phyloP scores from a whole-genome alignment of 2,113 vertebrate genomes.

The Synodontis membranacea region DNA sequence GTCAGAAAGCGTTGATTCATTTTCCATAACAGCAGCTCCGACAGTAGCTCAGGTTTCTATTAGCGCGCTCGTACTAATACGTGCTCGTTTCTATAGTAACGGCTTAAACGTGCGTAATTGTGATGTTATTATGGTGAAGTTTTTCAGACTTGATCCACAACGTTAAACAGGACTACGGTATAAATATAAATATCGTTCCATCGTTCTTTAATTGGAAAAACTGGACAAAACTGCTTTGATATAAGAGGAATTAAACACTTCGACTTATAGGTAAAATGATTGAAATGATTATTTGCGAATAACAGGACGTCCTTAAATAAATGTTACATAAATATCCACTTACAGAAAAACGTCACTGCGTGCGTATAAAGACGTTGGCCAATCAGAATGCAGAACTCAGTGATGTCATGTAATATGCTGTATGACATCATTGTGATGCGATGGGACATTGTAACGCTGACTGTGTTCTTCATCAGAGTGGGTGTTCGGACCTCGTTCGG shows the following conservation, averaged over 20 bases:
- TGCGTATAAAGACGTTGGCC: too few relatives aligned
- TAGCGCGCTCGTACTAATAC: not conserved
- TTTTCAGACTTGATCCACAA: not conserved
- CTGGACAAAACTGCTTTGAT: not conserved
- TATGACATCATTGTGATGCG: not conserved
- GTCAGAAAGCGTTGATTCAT: not conserved
- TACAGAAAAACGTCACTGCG: not conserved
- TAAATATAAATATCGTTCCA: not conserved
- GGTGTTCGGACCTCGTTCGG: constrained; percentile 72
- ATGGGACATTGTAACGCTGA: not conserved
- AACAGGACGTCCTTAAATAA: not conserved
- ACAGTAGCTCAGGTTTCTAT: not conserved
- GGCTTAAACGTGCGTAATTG: not conserved
- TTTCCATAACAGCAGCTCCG: not conserved
- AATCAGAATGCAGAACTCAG: not conserved
- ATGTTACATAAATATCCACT: not conserved
- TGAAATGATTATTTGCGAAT: not conserved
- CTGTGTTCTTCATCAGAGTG: constrained; percentile 71
- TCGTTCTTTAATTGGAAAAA: not conserved
- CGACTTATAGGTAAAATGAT: too few relatives aligned
- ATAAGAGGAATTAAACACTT: not conserved
- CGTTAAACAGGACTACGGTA: not conserved
- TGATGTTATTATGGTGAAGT: not conserved
- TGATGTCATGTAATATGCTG: not conserved
- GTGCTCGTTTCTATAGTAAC: not conserved